Evolutionary conservation across 92 coral and sea anemone genomes (phyloP), one percentile per base, ranked within the genome.

Genomic region (Umimayanthus chanpuru): DNA sequence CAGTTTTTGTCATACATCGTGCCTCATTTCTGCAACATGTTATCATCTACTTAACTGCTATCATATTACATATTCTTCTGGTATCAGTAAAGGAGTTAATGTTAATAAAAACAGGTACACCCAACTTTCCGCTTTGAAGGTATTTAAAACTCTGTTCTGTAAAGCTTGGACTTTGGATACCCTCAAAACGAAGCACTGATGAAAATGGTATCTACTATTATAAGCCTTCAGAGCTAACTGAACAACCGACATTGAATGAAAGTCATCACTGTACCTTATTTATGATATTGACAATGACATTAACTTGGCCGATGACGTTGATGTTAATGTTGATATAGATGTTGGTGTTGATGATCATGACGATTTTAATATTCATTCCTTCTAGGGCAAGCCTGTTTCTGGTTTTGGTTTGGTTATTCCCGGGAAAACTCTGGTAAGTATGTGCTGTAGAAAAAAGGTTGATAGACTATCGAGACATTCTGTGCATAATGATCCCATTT

Each of bases 361-460:
- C 25, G 10, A 18, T 36, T 38, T 39, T 79, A 15, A 47, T 30
- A 49, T 41, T 56, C 32, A 44, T 79, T 58, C 28, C 81, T 85
- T 58, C 5, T 76, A 90, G 96, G 80, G 77, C 47, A 90, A 88
- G 50, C 47, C 85, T 38, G 71, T 68, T 66, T 85, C 88, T 30
- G 93, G 90, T 25, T 96, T 91, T 80, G 99, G 98, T 47, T 94
- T 96, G 50, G 99, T 96, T 25, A 92, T 96, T 74, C 92, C 96
- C 75, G 99, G 99, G 26, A 95, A 90, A 85, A 95, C 95, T 88
- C 90, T 96, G 88, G 99, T 95, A 87, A 92, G 95, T 94, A 1
- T 61, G 68, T 61, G 68, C 6, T 61, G 68, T 20, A 18, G 20
- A 32, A 18, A 21, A 26, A 61, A 18, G 25, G 3, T 56, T 61